These are phyloP conservation scores for Teleogryllus occipitalis DNA, from an alignment of 1,140 invertebrate genomes.

Conservation along the genomic window DNA sequence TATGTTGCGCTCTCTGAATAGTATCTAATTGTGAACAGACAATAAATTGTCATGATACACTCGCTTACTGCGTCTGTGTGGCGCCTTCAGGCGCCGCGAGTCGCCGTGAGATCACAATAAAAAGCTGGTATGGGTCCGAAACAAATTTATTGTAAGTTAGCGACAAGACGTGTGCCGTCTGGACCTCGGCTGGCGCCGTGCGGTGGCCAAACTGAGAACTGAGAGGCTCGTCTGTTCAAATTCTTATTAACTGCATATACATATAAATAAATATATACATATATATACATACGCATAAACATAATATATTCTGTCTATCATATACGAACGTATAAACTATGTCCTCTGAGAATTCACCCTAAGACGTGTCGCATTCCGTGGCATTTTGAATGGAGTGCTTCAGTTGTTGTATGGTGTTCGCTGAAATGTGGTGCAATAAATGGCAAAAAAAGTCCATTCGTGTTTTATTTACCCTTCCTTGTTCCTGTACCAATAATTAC, in stretches of 20 bases:
- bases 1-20: slow-evolving; percentile 33
- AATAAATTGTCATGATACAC: slow-evolving; percentile 32
- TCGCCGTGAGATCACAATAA: slow-evolving; percentile 13
- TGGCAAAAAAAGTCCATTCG: slow-evolving; percentile 6
- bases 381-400: slow-evolving; percentile 25
- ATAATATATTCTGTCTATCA: slow-evolving; percentile 18
- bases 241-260: slow-evolving; percentile 19
- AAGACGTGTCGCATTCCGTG: slow-evolving; percentile 18
- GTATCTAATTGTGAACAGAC: slow-evolving; percentile 39
- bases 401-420: slow-evolving; percentile 22
- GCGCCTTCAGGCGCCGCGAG: slow-evolving; percentile 8
- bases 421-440: slow-evolving; percentile 26
- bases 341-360: slow-evolving; percentile 12
- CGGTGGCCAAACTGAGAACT: slow-evolving; percentile 22
- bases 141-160: slow-evolving; percentile 24
- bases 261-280: slow-evolving; percentile 11
- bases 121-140: slow-evolving; percentile 42
- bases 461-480: neutral
- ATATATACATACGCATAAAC: slow-evolving; percentile 10
- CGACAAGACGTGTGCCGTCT: slow-evolving; percentile 15
- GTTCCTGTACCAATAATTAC: no score
- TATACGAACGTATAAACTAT: slow-evolving; percentile 18
- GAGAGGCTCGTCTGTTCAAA: slow-evolving; percentile 21
- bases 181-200: slow-evolving; percentile 13
- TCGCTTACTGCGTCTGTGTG: slow-evolving; percentile 25